These are phyloP conservation scores for Channa striata DNA, from an alignment of 2,797 vertebrate genomes.

Conservation along the genomic window DNA sequence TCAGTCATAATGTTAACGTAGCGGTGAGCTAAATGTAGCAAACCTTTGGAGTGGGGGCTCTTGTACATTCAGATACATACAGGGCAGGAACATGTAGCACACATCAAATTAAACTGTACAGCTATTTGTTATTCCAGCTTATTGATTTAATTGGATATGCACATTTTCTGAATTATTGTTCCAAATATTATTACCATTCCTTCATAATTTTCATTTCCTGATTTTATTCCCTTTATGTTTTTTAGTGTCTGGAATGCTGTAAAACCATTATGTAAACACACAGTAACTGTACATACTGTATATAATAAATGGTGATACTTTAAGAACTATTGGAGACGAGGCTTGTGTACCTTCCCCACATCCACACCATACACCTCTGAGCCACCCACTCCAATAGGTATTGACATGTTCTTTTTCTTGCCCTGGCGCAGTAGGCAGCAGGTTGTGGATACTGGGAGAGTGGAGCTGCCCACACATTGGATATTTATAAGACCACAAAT, in stretches of 20 bases:
- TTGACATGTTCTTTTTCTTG: constrained; percentile 71
- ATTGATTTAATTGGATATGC: too few relatives aligned
- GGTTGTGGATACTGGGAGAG: constrained; percentile 72
- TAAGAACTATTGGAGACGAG: not conserved
- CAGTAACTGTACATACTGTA: not conserved
- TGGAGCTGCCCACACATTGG: constrained; percentile 79
- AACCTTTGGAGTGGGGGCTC: constrained; percentile 19
- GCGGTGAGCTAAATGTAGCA: constrained; percentile 37
- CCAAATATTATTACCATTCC: too few relatives aligned
- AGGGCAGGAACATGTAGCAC: too few relatives aligned
- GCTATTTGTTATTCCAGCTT: too few relatives aligned
- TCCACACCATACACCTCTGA: constrained; percentile 40
- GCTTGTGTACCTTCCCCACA: constrained; percentile 19
- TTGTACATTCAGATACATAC: not conserved
- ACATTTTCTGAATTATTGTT: too few relatives aligned
- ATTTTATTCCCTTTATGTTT: too few relatives aligned
- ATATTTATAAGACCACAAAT: constrained; percentile 84
- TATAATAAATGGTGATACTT: not conserved
- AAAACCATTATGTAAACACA: not conserved
- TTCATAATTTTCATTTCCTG: too few relatives aligned
- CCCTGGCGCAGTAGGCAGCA: constrained; percentile 71
- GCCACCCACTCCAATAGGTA: constrained; percentile 64
- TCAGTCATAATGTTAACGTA: constrained; percentile 26
- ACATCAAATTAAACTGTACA: too few relatives aligned
- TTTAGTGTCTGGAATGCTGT: too few relatives aligned